Percentiles rank a stretch among this genome's conserved stretches.
These are phyloP conservation scores for Noturus placidus DNA, from an alignment of 2,113 vertebrate genomes.

Conservation along the genomic window DNA sequence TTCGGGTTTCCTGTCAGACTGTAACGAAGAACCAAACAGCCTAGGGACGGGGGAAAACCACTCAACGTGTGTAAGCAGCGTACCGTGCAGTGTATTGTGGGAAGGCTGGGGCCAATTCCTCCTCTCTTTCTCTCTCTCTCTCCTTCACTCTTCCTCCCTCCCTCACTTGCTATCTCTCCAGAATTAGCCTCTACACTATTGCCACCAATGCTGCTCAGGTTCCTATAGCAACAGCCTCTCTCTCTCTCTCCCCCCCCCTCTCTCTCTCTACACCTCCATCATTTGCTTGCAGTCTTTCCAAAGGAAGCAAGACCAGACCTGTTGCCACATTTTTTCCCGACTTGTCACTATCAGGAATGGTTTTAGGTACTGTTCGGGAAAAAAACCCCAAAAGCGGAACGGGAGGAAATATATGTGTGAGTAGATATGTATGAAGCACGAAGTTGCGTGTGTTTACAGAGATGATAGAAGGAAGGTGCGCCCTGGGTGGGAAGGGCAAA, in stretches of 20 bases:
- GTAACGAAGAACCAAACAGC: constrained; percentile 21
- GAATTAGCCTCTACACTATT: constrained; percentile 41
- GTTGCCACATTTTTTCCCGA: not conserved
- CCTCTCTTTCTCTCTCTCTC: not conserved
- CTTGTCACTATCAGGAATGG: not conserved
- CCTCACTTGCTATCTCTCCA: constrained; percentile 2
- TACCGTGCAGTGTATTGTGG: constrained; percentile 23
- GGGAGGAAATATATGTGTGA: not conserved
- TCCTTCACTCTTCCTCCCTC: not conserved
- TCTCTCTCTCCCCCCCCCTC: constrained; percentile 8
- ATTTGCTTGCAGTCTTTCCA: constrained; percentile 9
- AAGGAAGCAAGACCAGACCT: constrained; percentile 37
- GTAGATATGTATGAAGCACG: not conserved
- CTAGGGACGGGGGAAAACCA: constrained; percentile 18
- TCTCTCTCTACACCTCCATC: not conserved
- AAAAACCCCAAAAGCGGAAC: not conserved
- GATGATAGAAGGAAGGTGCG: constrained; percentile 8
- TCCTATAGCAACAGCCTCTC: constrained; percentile 43
- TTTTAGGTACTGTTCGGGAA: not conserved
- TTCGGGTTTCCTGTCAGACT: not conserved
- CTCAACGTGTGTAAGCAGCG: constrained; percentile 21
- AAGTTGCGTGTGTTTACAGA: not conserved
- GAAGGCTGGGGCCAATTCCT: constrained; percentile 34
- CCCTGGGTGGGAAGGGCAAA: constrained; percentile 14
- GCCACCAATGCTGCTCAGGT: constrained; percentile 43